phyloP scores from a whole-genome alignment of 2,888 invertebrate genomes.

The Mimumesa dahlbomi region DNA sequence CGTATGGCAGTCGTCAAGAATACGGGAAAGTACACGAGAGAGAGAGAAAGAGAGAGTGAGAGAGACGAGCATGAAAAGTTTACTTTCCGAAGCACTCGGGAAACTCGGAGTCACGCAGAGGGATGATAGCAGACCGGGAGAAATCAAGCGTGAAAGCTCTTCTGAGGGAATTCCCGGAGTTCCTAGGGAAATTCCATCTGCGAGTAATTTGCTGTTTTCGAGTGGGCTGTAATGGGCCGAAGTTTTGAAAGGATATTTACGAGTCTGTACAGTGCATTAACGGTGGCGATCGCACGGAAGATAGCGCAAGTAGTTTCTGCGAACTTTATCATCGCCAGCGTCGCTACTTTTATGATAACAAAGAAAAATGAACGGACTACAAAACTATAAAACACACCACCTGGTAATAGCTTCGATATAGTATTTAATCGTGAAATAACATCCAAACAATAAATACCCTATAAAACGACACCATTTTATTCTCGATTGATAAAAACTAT shows the following conservation, averaged over 20 bases:
- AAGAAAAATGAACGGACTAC: neutral
- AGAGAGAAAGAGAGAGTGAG: too few species aligned
- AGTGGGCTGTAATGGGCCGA: conserved; percentile 8
- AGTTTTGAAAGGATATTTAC: conserved; percentile 36
- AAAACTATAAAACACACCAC: neutral
- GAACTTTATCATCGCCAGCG: conserved; percentile 23
- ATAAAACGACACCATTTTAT: neutral
- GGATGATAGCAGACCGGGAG: neutral
- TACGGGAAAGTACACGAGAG: too few species aligned
- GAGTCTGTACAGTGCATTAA: conserved; percentile 40
- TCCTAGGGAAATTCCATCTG: conserved; percentile 12
- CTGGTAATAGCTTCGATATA: conserved; percentile 1
- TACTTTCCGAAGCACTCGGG: too few species aligned
- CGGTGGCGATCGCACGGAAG: conserved; percentile 18
- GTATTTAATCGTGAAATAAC: neutral
- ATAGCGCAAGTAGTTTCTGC: conserved; percentile 26
- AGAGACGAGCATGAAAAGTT: too few species aligned
- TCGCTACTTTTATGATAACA: conserved; percentile 3
- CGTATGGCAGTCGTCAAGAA: too few species aligned
- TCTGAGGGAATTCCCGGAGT: conserved; percentile 8
- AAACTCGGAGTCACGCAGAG: too few species aligned
- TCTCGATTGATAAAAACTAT: too few species aligned
- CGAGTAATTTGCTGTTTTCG: conserved; percentile 33
- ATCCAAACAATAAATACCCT: neutral
- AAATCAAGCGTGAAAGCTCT: conserved; percentile 2